phyloP scores from a whole-genome alignment of 2,888 invertebrate species.

The Coelopa pilipes region DNA sequence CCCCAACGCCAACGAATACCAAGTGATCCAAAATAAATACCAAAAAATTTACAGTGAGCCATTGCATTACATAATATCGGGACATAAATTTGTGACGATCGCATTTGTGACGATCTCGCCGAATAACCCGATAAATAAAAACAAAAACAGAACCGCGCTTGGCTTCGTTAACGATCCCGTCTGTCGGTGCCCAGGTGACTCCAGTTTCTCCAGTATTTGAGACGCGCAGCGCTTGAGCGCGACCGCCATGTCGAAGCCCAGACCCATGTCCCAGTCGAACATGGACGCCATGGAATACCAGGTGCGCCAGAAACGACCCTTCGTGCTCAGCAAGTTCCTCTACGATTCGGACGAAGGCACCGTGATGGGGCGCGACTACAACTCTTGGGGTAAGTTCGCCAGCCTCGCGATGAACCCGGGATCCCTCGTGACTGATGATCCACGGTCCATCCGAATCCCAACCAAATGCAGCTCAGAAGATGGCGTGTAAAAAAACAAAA shows the following conservation, averaged over 20 bases:
- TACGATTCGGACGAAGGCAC: constrained; percentile 73
- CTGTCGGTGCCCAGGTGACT: not conserved
- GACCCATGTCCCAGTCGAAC: constrained; percentile 51
- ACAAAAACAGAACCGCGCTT: not conserved
- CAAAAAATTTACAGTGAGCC: not conserved
- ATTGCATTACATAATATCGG: no score
- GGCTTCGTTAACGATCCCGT: not conserved
- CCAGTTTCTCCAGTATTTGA: not conserved
- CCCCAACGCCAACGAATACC: no score
- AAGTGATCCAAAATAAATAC: not conserved
- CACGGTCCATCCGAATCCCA: no score
- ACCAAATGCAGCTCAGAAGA: no score
- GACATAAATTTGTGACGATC: no score
- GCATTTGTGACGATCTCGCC: no score
- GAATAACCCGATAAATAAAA: no score
- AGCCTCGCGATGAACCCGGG: constrained; percentile 24
- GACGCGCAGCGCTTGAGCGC: not conserved
- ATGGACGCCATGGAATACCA: constrained; percentile 57
- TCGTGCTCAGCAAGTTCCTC: constrained; percentile 62
- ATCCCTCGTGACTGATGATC: no score
- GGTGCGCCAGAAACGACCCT: constrained; percentile 60
- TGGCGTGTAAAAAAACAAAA: no score
- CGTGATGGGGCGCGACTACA: constrained; percentile 72
- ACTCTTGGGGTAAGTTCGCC: constrained; percentile 75
- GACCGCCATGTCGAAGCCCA: constrained; percentile 60